A percentile compares a stretch with the other conserved stretches of the same genome.
Evolutionary conservation across 2,797 vertebrate genomes (phyloP).

Genomic region (Pipistrellus nathusii): DNA sequence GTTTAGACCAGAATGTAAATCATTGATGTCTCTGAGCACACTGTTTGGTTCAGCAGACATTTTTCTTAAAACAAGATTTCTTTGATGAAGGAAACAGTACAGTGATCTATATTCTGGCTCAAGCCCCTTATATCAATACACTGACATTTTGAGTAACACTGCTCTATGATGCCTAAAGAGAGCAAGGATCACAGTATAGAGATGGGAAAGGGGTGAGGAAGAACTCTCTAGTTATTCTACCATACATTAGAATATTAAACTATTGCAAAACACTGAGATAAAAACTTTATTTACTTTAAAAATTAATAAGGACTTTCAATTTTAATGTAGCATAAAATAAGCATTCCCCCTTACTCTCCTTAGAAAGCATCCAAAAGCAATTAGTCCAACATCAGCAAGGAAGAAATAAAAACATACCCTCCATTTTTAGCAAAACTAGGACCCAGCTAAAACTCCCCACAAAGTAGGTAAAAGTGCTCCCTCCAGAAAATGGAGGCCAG

Average conservation of each 20-base stretch:
- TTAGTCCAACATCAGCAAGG: constrained; percentile 11
- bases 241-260: background rate
- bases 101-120: background rate
- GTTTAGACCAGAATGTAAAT: background rate
- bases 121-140: background rate
- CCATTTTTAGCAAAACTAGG: constrained; percentile 3
- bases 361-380: constrained; percentile 14
- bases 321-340: background rate
- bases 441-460: background rate
- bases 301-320: constrained; percentile 6
- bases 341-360: constrained; percentile 18
- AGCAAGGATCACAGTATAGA: background rate
- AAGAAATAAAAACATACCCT: constrained; percentile 17
- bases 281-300: constrained; percentile 43
- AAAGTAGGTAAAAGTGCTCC: background rate
- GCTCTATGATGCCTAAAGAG: background rate
- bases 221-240: constrained; percentile 8
- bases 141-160: background rate
- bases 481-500: background rate
- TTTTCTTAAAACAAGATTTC: constrained; percentile 8
- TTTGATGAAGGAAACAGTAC: background rate
- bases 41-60: background rate
- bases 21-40: background rate
- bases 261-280: constrained; percentile 9
- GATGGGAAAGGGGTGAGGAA: no score